A percentile compares a stretch with the other conserved stretches of the same genome.
phyloP scores from a whole-genome alignment of 2,113 vertebrate species.

The Mungos mungo region DNA sequence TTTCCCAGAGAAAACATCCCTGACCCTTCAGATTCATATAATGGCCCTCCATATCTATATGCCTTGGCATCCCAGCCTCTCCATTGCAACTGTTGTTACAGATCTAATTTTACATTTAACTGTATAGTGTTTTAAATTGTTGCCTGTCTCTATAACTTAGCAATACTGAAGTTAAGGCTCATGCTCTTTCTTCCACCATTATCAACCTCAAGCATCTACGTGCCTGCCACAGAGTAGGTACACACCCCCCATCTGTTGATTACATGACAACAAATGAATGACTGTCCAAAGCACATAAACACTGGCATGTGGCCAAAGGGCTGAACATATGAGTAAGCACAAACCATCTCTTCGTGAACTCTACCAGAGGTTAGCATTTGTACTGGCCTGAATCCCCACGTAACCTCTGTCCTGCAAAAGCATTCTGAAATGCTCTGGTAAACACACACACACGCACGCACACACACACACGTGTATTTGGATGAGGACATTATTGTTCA shows the following conservation, averaged over 20 bases:
- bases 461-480: neutral
- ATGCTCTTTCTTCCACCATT: neutral
- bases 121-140: neutral
- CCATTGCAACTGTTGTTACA: neutral
- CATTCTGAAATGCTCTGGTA: neutral
- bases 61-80: neutral
- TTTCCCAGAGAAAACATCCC: neutral
- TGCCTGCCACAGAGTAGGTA: neutral
- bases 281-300: neutral
- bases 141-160: neutral
- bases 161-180: neutral
- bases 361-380: neutral
- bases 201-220: neutral
- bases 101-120: neutral
- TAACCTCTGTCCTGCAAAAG: neutral
- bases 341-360: conserved; percentile 1
- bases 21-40: neutral
- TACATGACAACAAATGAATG: neutral
- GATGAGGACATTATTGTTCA: neutral
- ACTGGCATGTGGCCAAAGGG: neutral
- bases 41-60: neutral
- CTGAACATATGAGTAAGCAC: neutral
- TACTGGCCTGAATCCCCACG: neutral
- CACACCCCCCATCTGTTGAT: neutral
- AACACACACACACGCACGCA: neutral